phyloP scores from a whole-genome alignment of 2,888 invertebrate genomes.

The Megalurothrips usitatus region DNA sequence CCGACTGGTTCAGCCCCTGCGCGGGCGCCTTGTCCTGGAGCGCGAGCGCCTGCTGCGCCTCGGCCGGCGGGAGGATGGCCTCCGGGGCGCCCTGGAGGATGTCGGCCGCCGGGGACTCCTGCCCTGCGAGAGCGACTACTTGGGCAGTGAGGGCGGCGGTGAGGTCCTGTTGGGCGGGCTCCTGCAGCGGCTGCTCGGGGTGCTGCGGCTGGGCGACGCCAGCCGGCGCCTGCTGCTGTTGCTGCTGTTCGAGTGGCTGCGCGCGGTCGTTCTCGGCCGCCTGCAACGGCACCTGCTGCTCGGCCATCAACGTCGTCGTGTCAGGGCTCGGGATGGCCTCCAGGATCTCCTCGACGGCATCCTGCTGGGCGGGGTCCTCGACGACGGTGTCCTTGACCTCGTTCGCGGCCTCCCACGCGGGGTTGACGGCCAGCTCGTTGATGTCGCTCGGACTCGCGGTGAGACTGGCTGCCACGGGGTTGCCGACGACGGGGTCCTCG shows the following conservation, averaged over 20 bases:
- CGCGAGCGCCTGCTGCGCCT: background rate
- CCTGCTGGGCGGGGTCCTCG: background rate
- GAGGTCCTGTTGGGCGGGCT: background rate
- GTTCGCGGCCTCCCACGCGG: background rate
- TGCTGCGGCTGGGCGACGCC: background rate
- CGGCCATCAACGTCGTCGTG: slow-evolving; percentile 1
- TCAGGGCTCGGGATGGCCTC: slow-evolving; percentile 4
- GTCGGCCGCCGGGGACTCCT: background rate
- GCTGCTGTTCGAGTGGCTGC: background rate
- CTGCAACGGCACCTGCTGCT: background rate
- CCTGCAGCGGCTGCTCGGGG: background rate
- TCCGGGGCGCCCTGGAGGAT: background rate
- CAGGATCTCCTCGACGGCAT: background rate
- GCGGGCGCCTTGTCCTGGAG: too few relatives aligned
- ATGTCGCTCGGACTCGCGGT: background rate
- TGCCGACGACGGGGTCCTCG: background rate
- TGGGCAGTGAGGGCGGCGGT: background rate
- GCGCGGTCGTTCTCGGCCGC: background rate
- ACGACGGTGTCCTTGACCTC: background rate
- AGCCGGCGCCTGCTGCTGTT: background rate
- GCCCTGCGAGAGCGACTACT: background rate
- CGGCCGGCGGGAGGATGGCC: background rate
- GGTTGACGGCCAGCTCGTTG: slow-evolving; percentile 9
- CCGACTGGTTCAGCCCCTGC: too few relatives aligned
- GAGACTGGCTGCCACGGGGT: background rate